Evolutionary conservation across 1,140 invertebrate species (phyloP).

Genomic region (Reticulitermes speratus): DNA sequence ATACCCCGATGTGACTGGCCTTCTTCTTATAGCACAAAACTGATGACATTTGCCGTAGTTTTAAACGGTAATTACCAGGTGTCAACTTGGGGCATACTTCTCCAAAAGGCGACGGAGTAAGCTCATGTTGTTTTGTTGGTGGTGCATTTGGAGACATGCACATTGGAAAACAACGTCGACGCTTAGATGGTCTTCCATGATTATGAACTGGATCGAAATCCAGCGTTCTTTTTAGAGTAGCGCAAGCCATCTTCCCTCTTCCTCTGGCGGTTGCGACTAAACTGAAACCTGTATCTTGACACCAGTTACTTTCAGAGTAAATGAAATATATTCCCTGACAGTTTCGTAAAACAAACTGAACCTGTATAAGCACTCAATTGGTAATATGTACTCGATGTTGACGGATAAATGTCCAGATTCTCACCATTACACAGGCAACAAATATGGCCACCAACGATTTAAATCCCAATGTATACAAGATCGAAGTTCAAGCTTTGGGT

Average conservation of each 20-base stretch:
- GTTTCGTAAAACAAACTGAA: background rate
- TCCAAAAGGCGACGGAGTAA: slow-evolving; percentile 70
- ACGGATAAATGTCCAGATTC: background rate
- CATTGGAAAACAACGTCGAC: slow-evolving; percentile 84
- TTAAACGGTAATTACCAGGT: slow-evolving; percentile 63
- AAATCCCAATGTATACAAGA: slow-evolving; percentile 30
- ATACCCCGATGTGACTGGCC: too few species aligned
- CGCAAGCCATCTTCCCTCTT: slow-evolving; percentile 82
- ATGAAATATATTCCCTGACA: background rate
- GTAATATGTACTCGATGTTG: slow-evolving; percentile 19
- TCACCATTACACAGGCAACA: background rate
- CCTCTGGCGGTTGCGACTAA: background rate
- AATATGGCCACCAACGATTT: slow-evolving; percentile 30
- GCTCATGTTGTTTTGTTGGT: slow-evolving; percentile 54
- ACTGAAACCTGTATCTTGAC: background rate
- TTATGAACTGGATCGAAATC: slow-evolving; percentile 88
- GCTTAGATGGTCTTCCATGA: slow-evolving; percentile 76
- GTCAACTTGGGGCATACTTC: slow-evolving; percentile 78
- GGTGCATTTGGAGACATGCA: slow-evolving; percentile 67
- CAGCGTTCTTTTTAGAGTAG: slow-evolving; percentile 87
- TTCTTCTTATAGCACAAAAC: background rate
- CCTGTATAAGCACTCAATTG: background rate
- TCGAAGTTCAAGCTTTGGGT: slow-evolving; percentile 1
- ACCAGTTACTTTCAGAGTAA: background rate
- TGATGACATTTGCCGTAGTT: background rate